Base-by-base conservation (phyloP, 2,797 vertebrate species). In the Apogon talboti region DNA sequence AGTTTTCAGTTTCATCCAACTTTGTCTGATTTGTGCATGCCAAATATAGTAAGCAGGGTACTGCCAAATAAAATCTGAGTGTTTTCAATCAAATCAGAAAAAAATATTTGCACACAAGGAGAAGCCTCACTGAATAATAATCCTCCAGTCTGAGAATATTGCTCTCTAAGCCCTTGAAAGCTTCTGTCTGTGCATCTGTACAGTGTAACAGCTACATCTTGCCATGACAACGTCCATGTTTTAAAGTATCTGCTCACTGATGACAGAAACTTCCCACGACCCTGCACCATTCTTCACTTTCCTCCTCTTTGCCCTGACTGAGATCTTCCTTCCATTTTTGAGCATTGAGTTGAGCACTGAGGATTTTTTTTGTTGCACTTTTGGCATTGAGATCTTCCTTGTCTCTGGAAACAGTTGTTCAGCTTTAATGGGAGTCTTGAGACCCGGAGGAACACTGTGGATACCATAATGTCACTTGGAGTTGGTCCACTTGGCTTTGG, bases 261-360 rank as follows among this genome's bases (percentile, higher is more conserved):
- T 83, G 80, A 88, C 71, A 78, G 69, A 86, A 79, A 74, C 62
- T 87, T 89, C 91, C 86, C 87, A 91, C 54, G 87, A 87, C 88
- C 87, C 51, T 60, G 18, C 52, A 46, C 76, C 69, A 79, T 85
- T 71, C 53, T 61, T 89, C 72, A 51, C 47, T 59, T 59, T 65
- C 60, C 62, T 58, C 56, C 60, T 71, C 61, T 58, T 49, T 66
- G 53, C 78, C 43, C 58, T 54, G 69, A 67, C 68, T 53, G 52
- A 82, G 54, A 44, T 76, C 44, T 66, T 71, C 43, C 42, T 64
- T 62, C 24, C 45, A 48, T 73, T 70, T 81, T 51, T 45, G 37
- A 79, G 46, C 54, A 57, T 53, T 58, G 46, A 49, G 43, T 33
- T 33, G 53, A 42, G 28, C n/a, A 69, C 57, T 54, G 42, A 57